Conservation (phyloP, 2,113 vertebrate genomes). For the Muntiacus muntjak region DNA sequence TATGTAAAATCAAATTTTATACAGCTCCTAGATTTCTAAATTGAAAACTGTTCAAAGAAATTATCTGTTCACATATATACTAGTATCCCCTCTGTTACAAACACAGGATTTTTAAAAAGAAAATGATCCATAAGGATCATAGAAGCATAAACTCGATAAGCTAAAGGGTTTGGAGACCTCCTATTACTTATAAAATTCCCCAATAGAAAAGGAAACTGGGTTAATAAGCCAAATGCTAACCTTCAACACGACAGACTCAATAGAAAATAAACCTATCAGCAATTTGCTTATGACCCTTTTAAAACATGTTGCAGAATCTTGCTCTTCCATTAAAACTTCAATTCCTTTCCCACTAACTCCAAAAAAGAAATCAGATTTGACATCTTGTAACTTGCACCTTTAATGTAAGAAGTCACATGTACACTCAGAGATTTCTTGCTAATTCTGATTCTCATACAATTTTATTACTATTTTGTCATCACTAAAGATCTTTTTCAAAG, state of each 20-base stretch:
- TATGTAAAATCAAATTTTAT: background rate
- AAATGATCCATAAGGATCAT: background rate
- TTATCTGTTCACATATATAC: background rate
- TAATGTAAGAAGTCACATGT: background rate
- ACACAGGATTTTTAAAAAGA: background rate
- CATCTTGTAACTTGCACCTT: background rate
- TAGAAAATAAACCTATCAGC: background rate
- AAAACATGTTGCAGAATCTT: background rate
- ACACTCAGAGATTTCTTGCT: background rate
- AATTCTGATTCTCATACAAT: background rate
- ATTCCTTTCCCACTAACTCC: background rate
- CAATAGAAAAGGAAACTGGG: background rate
- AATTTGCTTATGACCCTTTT: background rate
- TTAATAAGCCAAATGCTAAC: background rate
- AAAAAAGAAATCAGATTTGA: slow-evolving; percentile 25
- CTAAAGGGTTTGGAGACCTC: background rate
- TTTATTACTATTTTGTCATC: slow-evolving; percentile 1
- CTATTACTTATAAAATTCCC: background rate
- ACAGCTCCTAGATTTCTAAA: background rate
- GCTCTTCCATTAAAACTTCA: background rate
- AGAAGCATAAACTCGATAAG: background rate
- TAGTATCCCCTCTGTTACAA: background rate
- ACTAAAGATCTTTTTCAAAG: background rate
- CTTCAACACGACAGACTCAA: background rate
- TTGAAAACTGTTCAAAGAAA: background rate